Evolutionary conservation across 1,140 invertebrate genomes (phyloP).

Genomic region (Vanessa tameamea): DNA sequence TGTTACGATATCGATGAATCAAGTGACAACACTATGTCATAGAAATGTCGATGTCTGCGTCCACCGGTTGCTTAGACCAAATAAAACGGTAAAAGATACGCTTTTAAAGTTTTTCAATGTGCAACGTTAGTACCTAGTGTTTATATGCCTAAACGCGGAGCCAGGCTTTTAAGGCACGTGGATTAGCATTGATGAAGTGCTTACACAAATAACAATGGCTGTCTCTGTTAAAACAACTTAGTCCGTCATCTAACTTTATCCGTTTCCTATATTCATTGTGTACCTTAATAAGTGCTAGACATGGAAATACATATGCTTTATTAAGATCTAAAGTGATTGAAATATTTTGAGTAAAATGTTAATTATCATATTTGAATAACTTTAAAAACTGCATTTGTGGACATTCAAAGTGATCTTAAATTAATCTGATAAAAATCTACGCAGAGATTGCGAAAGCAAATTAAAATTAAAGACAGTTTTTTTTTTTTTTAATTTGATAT

Average conservation of each 20-base stretch:
- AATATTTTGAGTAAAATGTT: background rate
- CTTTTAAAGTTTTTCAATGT: slow-evolving; percentile 50
- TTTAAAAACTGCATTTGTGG: too few relatives aligned
- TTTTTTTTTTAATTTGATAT: background rate
- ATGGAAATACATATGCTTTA: too few relatives aligned
- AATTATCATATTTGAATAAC: too few relatives aligned
- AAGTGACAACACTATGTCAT: slow-evolving; percentile 22
- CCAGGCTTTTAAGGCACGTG: slow-evolving; percentile 17
- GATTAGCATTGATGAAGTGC: background rate
- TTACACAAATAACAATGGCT: background rate
- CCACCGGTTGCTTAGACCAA: slow-evolving; percentile 48
- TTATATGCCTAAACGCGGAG: slow-evolving; percentile 13
- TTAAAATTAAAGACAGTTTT: too few relatives aligned
- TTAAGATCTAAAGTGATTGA: background rate
- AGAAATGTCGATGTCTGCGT: slow-evolving; percentile 36
- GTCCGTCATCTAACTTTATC: background rate
- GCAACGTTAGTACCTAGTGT: slow-evolving; percentile 26
- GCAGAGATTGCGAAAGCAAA: too few relatives aligned
- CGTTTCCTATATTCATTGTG: too few relatives aligned
- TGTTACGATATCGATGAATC: slow-evolving; percentile 19
- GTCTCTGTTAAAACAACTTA: background rate
- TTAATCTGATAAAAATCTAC: too few relatives aligned
- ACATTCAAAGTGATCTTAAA: too few relatives aligned
- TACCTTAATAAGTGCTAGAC: too few relatives aligned
- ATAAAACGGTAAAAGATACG: slow-evolving; percentile 52